These are phyloP conservation scores for Stegostoma tigrinum DNA, from an alignment of 2,113 vertebrate species.

Conservation along the genomic window DNA sequence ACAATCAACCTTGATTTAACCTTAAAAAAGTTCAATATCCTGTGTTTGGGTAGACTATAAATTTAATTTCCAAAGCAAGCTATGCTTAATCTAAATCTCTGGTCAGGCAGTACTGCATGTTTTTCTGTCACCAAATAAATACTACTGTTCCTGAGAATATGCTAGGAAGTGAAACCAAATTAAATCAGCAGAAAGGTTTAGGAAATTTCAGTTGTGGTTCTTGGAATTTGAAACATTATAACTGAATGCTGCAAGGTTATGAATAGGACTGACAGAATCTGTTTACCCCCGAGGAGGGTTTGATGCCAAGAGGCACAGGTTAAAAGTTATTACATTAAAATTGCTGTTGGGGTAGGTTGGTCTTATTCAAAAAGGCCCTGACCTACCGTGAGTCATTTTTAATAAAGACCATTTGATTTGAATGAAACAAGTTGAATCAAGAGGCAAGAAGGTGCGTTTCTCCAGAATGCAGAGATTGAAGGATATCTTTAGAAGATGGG, in stretches of 20 bases:
- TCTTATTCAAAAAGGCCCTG: background rate
- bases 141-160: background rate
- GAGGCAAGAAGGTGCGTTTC: background rate
- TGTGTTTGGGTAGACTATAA: background rate
- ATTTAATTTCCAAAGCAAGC: background rate
- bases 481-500: background rate
- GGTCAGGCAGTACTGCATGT: background rate
- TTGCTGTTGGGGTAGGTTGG: background rate
- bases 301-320: background rate
- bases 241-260: background rate
- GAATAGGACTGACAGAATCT: background rate
- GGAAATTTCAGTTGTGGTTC: background rate
- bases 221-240: background rate
- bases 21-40: background rate
- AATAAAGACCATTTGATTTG: background rate
- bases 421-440: background rate
- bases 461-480: background rate
- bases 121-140: background rate
- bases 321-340: background rate
- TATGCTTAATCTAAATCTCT: background rate
- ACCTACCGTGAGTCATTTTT: background rate
- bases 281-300: background rate
- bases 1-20: background rate
- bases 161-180: background rate
- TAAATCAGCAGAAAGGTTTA: background rate